Evolutionary conservation across 2,113 vertebrate genomes (phyloP).

Genomic region (Bothrops jararaca): DNA sequence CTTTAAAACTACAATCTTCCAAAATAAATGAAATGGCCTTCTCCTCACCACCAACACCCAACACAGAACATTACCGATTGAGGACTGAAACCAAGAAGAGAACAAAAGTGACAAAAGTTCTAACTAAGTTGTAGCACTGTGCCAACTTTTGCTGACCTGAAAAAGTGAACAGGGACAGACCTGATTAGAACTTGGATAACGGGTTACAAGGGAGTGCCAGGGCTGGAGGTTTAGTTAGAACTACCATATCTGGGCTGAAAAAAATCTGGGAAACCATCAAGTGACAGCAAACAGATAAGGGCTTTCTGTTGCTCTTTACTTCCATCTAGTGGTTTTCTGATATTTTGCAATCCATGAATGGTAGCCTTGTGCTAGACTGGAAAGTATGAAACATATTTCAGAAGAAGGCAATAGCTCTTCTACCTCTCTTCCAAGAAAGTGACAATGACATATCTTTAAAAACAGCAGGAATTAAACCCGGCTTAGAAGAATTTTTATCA

Average conservation of each 20-base stretch:
- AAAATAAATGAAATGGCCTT: neutral
- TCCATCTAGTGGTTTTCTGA: neutral
- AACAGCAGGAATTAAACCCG: neutral
- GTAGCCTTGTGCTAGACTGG: neutral
- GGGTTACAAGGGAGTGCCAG: neutral
- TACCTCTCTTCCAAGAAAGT: neutral
- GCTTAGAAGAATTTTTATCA: neutral
- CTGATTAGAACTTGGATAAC: neutral
- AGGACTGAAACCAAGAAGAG: neutral
- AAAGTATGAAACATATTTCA: neutral
- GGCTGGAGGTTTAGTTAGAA: neutral
- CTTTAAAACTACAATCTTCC: neutral
- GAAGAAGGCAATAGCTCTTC: neutral
- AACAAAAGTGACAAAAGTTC: neutral
- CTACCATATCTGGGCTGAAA: neutral
- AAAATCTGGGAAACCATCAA: neutral
- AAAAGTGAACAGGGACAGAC: neutral
- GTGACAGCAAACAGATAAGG: neutral
- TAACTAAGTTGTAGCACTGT: neutral
- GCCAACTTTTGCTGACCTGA: neutral
- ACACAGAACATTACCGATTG: neutral
- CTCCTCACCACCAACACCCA: neutral
- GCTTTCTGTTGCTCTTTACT: neutral
- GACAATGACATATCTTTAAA: neutral
- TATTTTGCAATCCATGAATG: neutral